These are phyloP conservation scores for Terebella lapidaria DNA, from an alignment of 2,888 invertebrate species.

Conservation along the genomic window DNA sequence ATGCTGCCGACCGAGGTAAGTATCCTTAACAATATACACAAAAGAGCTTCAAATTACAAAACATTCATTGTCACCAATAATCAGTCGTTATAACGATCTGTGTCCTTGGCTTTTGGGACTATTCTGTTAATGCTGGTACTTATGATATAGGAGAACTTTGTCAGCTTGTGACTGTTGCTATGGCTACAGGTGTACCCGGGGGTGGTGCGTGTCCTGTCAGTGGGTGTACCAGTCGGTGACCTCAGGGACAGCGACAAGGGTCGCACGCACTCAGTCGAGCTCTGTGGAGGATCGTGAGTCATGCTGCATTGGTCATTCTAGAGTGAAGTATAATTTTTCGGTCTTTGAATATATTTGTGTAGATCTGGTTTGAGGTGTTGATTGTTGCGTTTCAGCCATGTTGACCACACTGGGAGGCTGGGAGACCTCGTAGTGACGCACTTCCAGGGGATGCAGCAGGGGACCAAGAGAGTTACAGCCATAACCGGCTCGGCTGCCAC, in stretches of 20 bases:
- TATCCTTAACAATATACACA: not conserved
- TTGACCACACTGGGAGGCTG: slow-evolving; percentile 37
- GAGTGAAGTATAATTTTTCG: not conserved
- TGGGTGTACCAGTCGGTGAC: slow-evolving; percentile 24
- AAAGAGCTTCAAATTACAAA: no score
- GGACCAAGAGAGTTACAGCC: slow-evolving; percentile 37
- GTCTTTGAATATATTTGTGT: not conserved
- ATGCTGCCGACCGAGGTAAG: slow-evolving; percentile 25
- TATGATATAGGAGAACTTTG: no score
- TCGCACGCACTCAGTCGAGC: slow-evolving; percentile 31
- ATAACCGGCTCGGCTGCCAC: slow-evolving; percentile 33
- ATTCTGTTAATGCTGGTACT: no score
- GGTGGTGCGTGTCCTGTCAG: slow-evolving; percentile 34
- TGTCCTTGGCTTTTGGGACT: no score
- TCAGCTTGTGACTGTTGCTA: not conserved
- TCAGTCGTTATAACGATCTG: no score
- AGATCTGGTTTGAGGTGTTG: no score
- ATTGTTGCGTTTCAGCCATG: slow-evolving; percentile 35
- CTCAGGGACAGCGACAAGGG: slow-evolving; percentile 3
- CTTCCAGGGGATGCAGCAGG: slow-evolving; percentile 34
- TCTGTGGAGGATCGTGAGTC: slow-evolving; percentile 51
- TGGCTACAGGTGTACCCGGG: slow-evolving; percentile 37
- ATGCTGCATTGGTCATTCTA: not conserved
- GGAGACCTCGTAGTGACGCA: slow-evolving; percentile 39
- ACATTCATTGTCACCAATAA: no score